Base-by-base conservation (phyloP, 2,797 vertebrate species). In the Spondyliosoma cantharus region DNA sequence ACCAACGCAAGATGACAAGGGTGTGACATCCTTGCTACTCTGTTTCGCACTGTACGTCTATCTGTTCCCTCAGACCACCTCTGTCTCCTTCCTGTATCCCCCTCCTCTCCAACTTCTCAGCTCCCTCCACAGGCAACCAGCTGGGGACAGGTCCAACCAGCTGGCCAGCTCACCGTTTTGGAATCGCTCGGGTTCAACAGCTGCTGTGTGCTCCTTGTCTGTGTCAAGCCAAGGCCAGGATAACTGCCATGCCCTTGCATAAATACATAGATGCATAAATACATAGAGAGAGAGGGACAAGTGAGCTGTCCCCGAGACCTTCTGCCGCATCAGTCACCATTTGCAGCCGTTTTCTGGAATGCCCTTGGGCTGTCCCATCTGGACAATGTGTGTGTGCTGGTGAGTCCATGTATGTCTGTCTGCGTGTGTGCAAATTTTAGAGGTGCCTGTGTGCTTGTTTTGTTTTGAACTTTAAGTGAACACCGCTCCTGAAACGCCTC, bases 301-400 rank as follows among this genome's bases (percentile, higher is more conserved):
- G 68, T 75, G 74, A 88, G 79, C 58, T 81, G 87, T 87, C 86
- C 87, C 69, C 61, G 16, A 86, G 87, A 88, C 88, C 91, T 91
- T 91, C 84, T 93, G 88, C 75, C 42, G 45, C 86, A 81, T 90
- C 86, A 87, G 67, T 89, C 87, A 68, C 60, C 82, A 68, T 82
- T 85, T 76, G 42, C 75, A 57, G 76, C 67, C 32, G 6, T 80
- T 84, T 81, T 64, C 80, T 79, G 54, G 62, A 79, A 78, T 61
- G 84, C 42, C 91, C 93, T 91, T 93, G 87, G 84, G 81, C 80
- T 67, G 80, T 74, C 70, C 91, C 91, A 91, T 87, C 87, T 90
- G 82, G 84, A 81, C 60, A 50, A 46, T 60, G 48, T 24, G 45
- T 58, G 64, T 58, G 32, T 43, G 48, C 22, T 11, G 17, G 27